Evolutionary conservation across 2,797 vertebrate genomes (phyloP).

Genomic region (Anguilla pacifica): DNA sequence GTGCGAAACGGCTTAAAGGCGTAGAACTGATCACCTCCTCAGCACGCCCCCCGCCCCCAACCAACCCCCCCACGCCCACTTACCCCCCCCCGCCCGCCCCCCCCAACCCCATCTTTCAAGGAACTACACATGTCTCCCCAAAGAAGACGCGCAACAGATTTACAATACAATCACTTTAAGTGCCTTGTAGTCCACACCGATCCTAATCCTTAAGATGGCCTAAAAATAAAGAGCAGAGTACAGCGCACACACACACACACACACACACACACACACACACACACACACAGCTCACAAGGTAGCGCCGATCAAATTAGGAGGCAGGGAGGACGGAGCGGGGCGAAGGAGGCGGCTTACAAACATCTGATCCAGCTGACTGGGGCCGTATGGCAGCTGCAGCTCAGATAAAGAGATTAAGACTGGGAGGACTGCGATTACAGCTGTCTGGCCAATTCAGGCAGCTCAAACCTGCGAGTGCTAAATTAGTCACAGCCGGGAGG

Average conservation of each 20-base stretch:
- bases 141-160: constrained; percentile 79
- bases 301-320: constrained; percentile 90
- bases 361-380: constrained; percentile 99
- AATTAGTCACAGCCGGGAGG: constrained; percentile 87
- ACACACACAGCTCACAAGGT: constrained; percentile 85
- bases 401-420: constrained; percentile 99
- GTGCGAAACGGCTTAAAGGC: too few relatives aligned
- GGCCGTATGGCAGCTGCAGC: constrained; percentile 99
- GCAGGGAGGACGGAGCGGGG: constrained; percentile 87
- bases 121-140: constrained; percentile 26
- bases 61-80: constrained; percentile 49
- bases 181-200: constrained; percentile 98
- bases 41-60: constrained; percentile 51
- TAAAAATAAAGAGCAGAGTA: constrained; percentile 99
- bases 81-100: constrained; percentile 23
- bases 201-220: constrained; percentile 99
- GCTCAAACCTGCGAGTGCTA: constrained; percentile 99
- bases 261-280: too few relatives aligned
- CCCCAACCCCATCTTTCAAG: constrained; percentile 36
- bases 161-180: constrained; percentile 99
- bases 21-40: too few relatives aligned
- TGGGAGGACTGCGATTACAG: constrained; percentile 99
- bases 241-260: too few relatives aligned
- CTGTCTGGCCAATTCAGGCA: constrained; percentile 99
- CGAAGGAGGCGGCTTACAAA: constrained; percentile 98